A percentile compares a stretch with the other conserved stretches of the same genome.
Conservation (phyloP, 2,113 vertebrate genomes). For the Tenrec ecaudatus region DNA sequence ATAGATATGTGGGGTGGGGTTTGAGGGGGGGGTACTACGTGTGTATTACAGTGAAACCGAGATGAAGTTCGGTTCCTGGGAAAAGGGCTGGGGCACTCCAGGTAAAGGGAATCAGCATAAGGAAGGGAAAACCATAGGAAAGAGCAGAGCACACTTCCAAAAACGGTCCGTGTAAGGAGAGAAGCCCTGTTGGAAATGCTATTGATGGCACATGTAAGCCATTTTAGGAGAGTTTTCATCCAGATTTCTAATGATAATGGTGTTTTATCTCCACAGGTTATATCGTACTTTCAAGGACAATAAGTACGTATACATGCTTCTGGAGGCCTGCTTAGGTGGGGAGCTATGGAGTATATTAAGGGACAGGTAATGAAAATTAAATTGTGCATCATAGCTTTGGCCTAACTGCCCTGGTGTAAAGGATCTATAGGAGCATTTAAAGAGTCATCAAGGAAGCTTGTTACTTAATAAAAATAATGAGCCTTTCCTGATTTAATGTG, state of each 20-base stretch:
- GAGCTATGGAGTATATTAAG: conserved; percentile 96
- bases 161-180: neutral
- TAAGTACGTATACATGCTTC: conserved; percentile 95
- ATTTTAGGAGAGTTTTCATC: neutral
- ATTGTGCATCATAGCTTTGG: neutral
- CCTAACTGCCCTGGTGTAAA: neutral
- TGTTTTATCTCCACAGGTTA: conserved; percentile 87
- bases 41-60: neutral
- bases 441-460: neutral
- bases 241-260: neutral
- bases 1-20: no score
- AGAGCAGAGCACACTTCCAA: neutral
- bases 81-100: neutral
- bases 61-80: neutral
- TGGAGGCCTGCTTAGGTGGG: conserved; percentile 95
- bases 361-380: conserved; percentile 91
- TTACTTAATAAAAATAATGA: neutral
- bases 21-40: no score
- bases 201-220: neutral
- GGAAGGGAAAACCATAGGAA: neutral
- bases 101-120: neutral
- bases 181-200: neutral
- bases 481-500: neutral
- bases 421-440: neutral
- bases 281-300: conserved; percentile 95